Evolutionary conservation across 2,113 vertebrate species (phyloP), one percentile per base, ranked within the genome.

Genomic region (Jaculus jaculus): DNA sequence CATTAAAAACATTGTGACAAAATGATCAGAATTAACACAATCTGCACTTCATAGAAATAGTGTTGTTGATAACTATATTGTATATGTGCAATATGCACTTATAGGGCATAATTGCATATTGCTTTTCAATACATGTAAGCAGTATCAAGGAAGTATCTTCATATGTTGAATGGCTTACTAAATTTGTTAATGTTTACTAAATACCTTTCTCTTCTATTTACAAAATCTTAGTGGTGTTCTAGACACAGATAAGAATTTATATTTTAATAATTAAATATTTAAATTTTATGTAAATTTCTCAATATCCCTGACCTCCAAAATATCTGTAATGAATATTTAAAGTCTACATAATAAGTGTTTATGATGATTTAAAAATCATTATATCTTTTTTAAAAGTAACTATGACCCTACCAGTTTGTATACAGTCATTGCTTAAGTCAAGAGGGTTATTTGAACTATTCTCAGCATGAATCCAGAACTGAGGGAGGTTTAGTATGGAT

Each of bases 401-500:
- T 42, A 23, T 66, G 58, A 26, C 47, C 63, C 6, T 39, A 12
- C 26, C 94, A 94, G 5, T 81, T 92, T 94, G 73, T 69, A 60
- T 5, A 92, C 23, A 66, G 58, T 77, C 32, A 42, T 17, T 82
- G 23, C 7, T 2, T 75, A 54, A 88, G 42, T 63, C 75, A n/a
- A 83, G 12, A 82, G 61, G 20, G 16, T 91, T 95, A 81, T 74
- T 89, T 91, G 65, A 84, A 42, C 78, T 63, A 54, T 60, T 80
- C 77, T 93, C 82, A 92, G 92, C 68, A 65, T 66, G 51, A 92
- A 77, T 82, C 30, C 71, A 74, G 89, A 47, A 74, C 8, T 2
- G 3, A 92, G 9, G 4, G 82, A 91, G 88, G 86, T 77, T 79
- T 94, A 92, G 91, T n/a, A 90, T 37, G 60, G 3, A 78, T 88